Conservation (phyloP, 2,888 invertebrate genomes). For the Drosophila anomalata region DNA sequence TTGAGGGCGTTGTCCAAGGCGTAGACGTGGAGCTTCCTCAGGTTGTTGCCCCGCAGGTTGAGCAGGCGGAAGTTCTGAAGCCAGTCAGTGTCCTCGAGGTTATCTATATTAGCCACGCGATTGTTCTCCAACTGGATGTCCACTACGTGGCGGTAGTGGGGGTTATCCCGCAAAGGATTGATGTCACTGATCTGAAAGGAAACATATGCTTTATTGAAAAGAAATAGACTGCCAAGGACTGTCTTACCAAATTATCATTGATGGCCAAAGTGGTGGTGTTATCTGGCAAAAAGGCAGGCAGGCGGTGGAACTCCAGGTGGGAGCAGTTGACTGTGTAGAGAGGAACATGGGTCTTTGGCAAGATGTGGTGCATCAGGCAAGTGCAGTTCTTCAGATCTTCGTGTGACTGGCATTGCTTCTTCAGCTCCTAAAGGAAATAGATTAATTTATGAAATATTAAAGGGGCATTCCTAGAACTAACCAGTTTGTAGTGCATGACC, state of each 20-base stretch:
- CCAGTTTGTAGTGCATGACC: slow-evolving; percentile 83
- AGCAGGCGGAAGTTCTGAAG: slow-evolving; percentile 90
- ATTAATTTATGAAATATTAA: too few relatives aligned
- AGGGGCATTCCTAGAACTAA: slow-evolving; percentile 32
- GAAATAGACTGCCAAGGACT: too few relatives aligned
- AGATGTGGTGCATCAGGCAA: slow-evolving; percentile 82
- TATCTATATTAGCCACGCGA: slow-evolving; percentile 87
- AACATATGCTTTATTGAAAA: not conserved
- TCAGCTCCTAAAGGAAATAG: slow-evolving; percentile 60
- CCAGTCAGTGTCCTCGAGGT: slow-evolving; percentile 91
- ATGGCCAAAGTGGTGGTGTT: slow-evolving; percentile 82
- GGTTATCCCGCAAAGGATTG: slow-evolving; percentile 88
- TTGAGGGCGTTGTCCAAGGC: slow-evolving; percentile 91
- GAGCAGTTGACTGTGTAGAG: slow-evolving; percentile 83
- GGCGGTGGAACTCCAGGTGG: slow-evolving; percentile 72
- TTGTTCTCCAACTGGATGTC: slow-evolving; percentile 92
- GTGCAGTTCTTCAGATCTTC: slow-evolving; percentile 81
- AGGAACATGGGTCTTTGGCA: slow-evolving; percentile 79
- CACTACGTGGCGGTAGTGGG: slow-evolving; percentile 87
- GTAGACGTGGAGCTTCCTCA: slow-evolving; percentile 92
- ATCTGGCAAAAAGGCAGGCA: slow-evolving; percentile 81
- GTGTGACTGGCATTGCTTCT: slow-evolving; percentile 80
- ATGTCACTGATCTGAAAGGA: slow-evolving; percentile 87
- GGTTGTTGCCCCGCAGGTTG: slow-evolving; percentile 89
- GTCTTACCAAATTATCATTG: slow-evolving; percentile 80